phyloP scores from a whole-genome alignment of 2,888 invertebrate genomes.

The Pomacea canaliculata region DNA sequence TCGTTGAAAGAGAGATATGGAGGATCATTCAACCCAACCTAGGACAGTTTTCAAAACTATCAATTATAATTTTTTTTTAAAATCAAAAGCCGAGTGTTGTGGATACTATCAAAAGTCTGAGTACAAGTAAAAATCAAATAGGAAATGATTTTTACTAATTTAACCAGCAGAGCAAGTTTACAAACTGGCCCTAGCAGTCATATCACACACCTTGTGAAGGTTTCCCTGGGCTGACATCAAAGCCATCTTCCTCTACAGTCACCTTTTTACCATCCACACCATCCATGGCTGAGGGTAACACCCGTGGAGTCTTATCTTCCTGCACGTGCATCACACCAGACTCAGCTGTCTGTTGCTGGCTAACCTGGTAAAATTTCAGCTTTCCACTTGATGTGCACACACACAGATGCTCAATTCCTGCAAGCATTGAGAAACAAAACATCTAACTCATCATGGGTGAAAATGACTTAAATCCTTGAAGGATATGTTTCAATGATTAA shows the following conservation, averaged over 20 bases:
- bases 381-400: conserved; percentile 85
- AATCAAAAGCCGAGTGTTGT: too few species aligned
- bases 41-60: too few species aligned
- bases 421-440: conserved; percentile 13
- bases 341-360: conserved; percentile 38
- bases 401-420: conserved; percentile 85
- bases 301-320: neutral
- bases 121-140: too few species aligned
- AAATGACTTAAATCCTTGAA: neutral
- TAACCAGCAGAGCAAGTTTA: too few species aligned
- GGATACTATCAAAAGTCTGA: too few species aligned
- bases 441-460: neutral
- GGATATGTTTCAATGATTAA: neutral
- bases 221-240: conserved; percentile 14
- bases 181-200: too few species aligned
- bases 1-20: too few species aligned
- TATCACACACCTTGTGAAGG: neutral
- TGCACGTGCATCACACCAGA: neutral
- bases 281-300: conserved; percentile 16
- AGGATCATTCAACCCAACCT: too few species aligned
- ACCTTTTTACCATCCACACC: conserved; percentile 10
- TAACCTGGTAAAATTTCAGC: conserved; percentile 77
- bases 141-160: too few species aligned
- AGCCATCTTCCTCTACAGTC: conserved; percentile 29
- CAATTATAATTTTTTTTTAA: too few species aligned